These are phyloP conservation scores for Anticlea derivata DNA, from an alignment of 2,888 invertebrate genomes.

Conservation along the genomic window DNA sequence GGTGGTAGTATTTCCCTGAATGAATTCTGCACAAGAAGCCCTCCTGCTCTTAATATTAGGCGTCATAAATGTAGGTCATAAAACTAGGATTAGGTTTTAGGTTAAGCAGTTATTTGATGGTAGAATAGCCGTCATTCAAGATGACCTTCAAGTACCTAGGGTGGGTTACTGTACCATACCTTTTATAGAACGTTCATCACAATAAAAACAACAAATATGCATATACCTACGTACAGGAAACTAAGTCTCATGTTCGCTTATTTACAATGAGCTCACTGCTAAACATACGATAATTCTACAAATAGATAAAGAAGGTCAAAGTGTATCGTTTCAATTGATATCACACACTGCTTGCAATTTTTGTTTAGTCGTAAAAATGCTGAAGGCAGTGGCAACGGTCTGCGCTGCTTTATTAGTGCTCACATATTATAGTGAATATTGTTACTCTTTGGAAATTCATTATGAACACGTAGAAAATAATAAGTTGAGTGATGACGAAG, in stretches of 20 bases:
- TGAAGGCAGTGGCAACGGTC: constrained; percentile 36
- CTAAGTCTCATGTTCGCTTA: constrained; percentile 28
- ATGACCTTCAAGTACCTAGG: too few species aligned
- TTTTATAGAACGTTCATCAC: neutral
- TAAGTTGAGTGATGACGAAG: constrained; percentile 13
- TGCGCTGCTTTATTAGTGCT: constrained; percentile 37
- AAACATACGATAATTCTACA: constrained; percentile 24
- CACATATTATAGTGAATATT: constrained; percentile 38
- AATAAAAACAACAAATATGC: too few species aligned
- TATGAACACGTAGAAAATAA: constrained; percentile 16
- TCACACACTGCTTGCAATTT: constrained; percentile 20
- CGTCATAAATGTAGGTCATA: too few species aligned
- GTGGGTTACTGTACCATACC: too few species aligned
- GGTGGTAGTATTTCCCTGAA: too few species aligned
- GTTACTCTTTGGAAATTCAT: constrained; percentile 34
- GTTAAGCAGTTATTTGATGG: too few species aligned
- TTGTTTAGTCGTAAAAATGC: constrained; percentile 50
- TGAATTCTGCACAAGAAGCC: too few species aligned
- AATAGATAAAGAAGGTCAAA: constrained; percentile 52
- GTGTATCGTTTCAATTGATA: constrained; percentile 42
- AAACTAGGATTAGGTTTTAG: too few species aligned
- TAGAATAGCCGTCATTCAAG: too few species aligned
- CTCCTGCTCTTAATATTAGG: too few species aligned
- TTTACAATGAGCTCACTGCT: constrained; percentile 38
- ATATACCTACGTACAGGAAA: constrained; percentile 11